Evolutionary conservation across 2,888 invertebrate species (phyloP), one percentile per base, ranked within the genome.

Genomic region (Polyploca ridens): DNA sequence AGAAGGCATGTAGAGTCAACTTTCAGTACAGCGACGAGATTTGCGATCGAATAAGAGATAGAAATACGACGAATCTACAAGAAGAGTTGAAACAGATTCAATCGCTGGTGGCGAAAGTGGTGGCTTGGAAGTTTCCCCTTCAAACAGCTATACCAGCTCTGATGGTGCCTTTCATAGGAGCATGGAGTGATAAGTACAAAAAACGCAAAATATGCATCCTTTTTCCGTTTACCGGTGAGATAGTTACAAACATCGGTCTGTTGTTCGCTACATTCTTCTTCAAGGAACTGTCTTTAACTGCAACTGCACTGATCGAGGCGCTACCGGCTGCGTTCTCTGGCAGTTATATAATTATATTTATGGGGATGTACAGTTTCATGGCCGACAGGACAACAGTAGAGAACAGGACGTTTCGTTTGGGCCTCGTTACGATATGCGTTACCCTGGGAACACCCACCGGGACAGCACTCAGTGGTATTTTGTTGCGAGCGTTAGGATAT

Each of bases 281-380:
- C 84, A 84, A 90, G 64, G 91, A 94, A 78, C 86, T 95, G 79
- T 93, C 94, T 1, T 74, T 95, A 66, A 89, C 93, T 63, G 88
- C 87, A 0, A 95, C 94, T 8, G 95, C 91, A 2, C 78, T 95
- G 58, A 91, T 94, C 59, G 95, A 95, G 81, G 94, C 94, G 0
- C 84, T 96, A 19, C 90, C 95, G 0, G 94, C 95, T 0, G 95
- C 96, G 1, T 88, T 95, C 33, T 94, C 95, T 44, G 96, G 96
- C 10, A 95, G 96, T 62, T 95, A 95, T 75, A 94, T 95, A 60
- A 93, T 94, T 11, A 92, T 95, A 84, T 95, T 95, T 73, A 94
- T 95, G 91, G 95, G 95, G 57, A 93, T 96, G 90, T 95, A 94
- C 85, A 95, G 95, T 79, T 96, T 95, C 78, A 93, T 96, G 76